Conservation (phyloP, 2,113 vertebrate genomes). For the Cromileptes altivelis region DNA sequence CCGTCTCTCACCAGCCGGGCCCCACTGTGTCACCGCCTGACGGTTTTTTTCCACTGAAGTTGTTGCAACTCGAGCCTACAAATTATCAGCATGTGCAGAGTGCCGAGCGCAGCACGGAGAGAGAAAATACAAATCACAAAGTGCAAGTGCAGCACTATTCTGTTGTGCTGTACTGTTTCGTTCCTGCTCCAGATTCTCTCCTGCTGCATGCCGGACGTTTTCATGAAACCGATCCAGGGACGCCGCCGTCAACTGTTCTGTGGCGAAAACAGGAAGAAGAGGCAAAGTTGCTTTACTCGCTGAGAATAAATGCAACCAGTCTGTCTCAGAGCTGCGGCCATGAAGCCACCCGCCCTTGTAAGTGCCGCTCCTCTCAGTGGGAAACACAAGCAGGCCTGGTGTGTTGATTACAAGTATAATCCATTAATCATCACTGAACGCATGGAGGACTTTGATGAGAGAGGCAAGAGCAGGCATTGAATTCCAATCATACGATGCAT, state of each 20-base stretch:
- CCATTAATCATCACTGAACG: constrained; percentile 69
- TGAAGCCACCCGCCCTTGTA: constrained; percentile 17
- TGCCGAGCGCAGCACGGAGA: constrained; percentile 25
- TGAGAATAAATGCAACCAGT: constrained; percentile 30
- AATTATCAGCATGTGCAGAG: constrained; percentile 57
- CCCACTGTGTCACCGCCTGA: constrained; percentile 9
- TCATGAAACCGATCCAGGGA: constrained; percentile 40
- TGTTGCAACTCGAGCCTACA: constrained; percentile 55
- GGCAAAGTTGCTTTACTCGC: constrained; percentile 4
- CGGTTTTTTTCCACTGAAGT: constrained; percentile 30
- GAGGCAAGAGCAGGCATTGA: constrained; percentile 54
- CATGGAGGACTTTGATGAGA: constrained; percentile 62
- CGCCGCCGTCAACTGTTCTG: background rate
- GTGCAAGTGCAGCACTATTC: constrained; percentile 64
- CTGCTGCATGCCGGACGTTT: constrained; percentile 31
- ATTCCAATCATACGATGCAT: constrained; percentile 53
- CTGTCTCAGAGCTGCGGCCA: constrained; percentile 30
- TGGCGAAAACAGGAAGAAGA: background rate
- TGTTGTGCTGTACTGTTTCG: constrained; percentile 12
- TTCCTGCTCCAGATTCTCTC: constrained; percentile 54
- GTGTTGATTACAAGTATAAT: constrained; percentile 67
- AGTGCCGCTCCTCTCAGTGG: constrained; percentile 39
- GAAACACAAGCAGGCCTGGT: constrained; percentile 41
- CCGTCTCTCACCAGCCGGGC: background rate
- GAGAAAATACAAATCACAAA: constrained; percentile 52